These are phyloP conservation scores for Drosophila aldrichi DNA, from an alignment of 2,888 invertebrate genomes.

Conservation along the genomic window DNA sequence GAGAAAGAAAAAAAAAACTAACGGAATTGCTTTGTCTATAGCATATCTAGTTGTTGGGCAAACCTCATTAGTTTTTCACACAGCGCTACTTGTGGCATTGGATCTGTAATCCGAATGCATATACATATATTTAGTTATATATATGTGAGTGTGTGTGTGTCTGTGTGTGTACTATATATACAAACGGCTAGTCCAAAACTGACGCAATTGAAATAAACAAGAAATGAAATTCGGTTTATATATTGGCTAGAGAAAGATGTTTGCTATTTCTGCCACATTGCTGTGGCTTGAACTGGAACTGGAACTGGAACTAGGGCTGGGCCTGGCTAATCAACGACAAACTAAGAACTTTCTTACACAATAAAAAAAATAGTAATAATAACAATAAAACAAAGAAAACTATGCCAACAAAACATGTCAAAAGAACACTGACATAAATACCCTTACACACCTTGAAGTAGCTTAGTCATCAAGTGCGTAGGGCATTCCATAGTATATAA, in stretches of 20 bases:
- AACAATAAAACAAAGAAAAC: not conserved
- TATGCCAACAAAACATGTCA: not conserved
- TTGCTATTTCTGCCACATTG: slow-evolving; percentile 22
- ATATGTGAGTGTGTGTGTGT: not conserved
- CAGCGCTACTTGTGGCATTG: slow-evolving; percentile 18
- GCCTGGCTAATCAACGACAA: slow-evolving; percentile 18
- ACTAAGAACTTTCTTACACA: not conserved
- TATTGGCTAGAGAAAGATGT: slow-evolving; percentile 29
- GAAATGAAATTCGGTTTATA: slow-evolving; percentile 22
- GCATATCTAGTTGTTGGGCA: slow-evolving; percentile 2
- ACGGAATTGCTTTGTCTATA: not conserved
- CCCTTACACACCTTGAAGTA: not conserved
- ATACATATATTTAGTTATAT: not conserved
- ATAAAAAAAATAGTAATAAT: not conserved
- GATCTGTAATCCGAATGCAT: slow-evolving; percentile 19
- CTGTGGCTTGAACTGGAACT: not conserved
- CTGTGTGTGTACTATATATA: not conserved
- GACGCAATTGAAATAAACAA: slow-evolving; percentile 40
- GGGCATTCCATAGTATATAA: not conserved
- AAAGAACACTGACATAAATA: not conserved
- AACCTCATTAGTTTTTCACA: slow-evolving; percentile 7
- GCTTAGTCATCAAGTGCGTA: not conserved
- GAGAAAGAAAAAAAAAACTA: not conserved
- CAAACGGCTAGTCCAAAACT: slow-evolving; percentile 7
- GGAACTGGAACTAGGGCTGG: not conserved